Evolutionary conservation across 2,113 vertebrate species (phyloP), one percentile per base, ranked within the genome.

Genomic region (Tychaedon coryphoeus): DNA sequence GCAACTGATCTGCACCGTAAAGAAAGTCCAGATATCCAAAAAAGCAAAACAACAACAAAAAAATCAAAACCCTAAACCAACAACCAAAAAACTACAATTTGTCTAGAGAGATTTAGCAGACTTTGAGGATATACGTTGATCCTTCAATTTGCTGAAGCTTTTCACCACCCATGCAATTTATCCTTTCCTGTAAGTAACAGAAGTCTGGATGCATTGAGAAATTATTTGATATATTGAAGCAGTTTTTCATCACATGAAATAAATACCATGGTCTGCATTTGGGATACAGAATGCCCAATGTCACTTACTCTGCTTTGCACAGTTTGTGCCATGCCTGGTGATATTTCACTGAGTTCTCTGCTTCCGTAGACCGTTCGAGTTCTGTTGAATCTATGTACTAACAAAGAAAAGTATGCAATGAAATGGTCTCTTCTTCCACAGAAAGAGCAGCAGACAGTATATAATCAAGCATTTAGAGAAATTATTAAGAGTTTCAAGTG

Each of bases 271-370:
- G 31, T 51, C 45, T 77, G 31, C 24, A 53, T 36, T 51, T 70
- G 8, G n/a, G 10, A 62, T 45, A 43, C 25, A 69, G 42, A 93
- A 88, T 25, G 74, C 13, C 19, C 13, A 6, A 26, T 8, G 19
- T 13, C n/a, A 98, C 98, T 98, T 96, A 98, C 98, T 98, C 97
- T 45, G 98, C 98, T 96, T 97, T 98, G 95, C 98, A 98, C 5
- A 98, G 95, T 88, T 98, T 98, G 89, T 98, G 98, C 98, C 98
- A 98, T 18, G 98, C 98, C 93, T 98, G 97, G 13, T 98, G 98
- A 81, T 98, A 98, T 43, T 95, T 98, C 89, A 98, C 97, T 3
- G 98, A 98, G 91, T 98, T 98, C 78, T 98, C 97, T 1, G 3
- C 74, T 95, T 98, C 97, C 1, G 75, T 97, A 70, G 86, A 91